Conservation (phyloP, 1,140 invertebrate species). For the Drosophila suzukii region DNA sequence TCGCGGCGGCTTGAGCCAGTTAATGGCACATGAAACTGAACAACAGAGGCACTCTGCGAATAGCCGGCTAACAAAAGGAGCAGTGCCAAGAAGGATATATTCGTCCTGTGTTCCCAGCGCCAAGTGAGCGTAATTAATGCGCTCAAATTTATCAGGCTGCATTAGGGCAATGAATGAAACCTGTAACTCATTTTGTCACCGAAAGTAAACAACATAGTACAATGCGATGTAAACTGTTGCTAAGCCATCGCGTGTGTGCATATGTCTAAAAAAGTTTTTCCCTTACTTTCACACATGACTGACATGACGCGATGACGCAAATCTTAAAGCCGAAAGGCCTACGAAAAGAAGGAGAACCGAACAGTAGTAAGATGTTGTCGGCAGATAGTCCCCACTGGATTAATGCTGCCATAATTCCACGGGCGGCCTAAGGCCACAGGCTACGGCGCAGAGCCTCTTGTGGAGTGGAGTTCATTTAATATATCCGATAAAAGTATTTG, state of each 20-base stretch:
- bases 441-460: slow-evolving; percentile 5
- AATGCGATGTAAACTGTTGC: slow-evolving; percentile 74
- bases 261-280: slow-evolving; percentile 53
- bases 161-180: slow-evolving; percentile 78
- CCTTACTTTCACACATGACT: slow-evolving; percentile 40
- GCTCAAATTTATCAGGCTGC: slow-evolving; percentile 76
- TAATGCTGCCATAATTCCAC: slow-evolving; percentile 79
- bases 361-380: slow-evolving; percentile 64
- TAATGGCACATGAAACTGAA: slow-evolving; percentile 80
- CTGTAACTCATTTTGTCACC: slow-evolving; percentile 81
- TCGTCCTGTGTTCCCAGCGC: slow-evolving; percentile 2
- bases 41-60: slow-evolving; percentile 39
- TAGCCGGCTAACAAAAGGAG: slow-evolving; percentile 36
- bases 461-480: slow-evolving; percentile 82
- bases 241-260: slow-evolving; percentile 67
- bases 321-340: slow-evolving; percentile 64
- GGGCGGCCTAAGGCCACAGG: slow-evolving; percentile 50
- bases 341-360: slow-evolving; percentile 4
- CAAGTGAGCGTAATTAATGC: slow-evolving; percentile 77
- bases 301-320: slow-evolving; percentile 70
- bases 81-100: neutral
- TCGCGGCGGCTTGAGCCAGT: slow-evolving; percentile 73
- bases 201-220: slow-evolving; percentile 59
- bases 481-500: slow-evolving; percentile 83
- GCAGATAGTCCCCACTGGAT: slow-evolving; percentile 78